Conservation (phyloP, 1,140 invertebrate genomes). For the Cheumatopsyche charites region DNA sequence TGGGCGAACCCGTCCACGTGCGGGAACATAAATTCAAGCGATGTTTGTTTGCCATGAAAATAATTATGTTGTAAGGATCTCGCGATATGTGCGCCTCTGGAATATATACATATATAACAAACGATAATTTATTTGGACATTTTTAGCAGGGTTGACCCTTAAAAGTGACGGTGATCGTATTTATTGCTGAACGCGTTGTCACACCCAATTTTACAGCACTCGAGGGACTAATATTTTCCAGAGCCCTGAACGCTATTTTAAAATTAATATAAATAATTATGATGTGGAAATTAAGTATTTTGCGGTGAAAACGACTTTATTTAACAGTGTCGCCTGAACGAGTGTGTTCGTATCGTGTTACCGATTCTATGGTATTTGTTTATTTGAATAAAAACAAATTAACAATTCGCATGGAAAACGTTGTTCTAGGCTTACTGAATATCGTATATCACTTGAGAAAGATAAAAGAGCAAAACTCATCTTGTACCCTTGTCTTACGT, state of each 20-base stretch:
- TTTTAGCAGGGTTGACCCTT: not conserved
- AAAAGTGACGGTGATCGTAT: not conserved
- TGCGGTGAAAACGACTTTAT: not conserved
- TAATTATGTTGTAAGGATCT: conserved; percentile 44
- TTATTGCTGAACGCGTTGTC: conserved; percentile 22
- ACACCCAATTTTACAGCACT: conserved; percentile 36
- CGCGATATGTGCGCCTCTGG: conserved; percentile 22
- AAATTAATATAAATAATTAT: not conserved
- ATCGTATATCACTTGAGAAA: conserved; percentile 31
- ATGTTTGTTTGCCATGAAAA: conserved; percentile 40
- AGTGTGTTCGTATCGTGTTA: not conserved
- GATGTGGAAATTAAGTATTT: not conserved
- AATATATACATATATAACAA: too few relatives aligned
- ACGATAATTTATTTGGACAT: conserved; percentile 5
- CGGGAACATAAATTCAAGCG: conserved; percentile 38
- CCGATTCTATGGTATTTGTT: conserved; percentile 6
- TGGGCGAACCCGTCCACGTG: conserved; percentile 31
- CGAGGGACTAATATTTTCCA: conserved; percentile 20
- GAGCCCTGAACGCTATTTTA: not conserved
- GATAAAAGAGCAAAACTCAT: conserved; percentile 16
- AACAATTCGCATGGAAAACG: conserved; percentile 31
- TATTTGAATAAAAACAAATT: conserved; percentile 22
- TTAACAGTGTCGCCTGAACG: not conserved
- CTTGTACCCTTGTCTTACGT: not conserved
- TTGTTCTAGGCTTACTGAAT: conserved; percentile 20